Evolutionary conservation across 2,888 invertebrate species (phyloP).

Genomic region (Neria commutata): DNA sequence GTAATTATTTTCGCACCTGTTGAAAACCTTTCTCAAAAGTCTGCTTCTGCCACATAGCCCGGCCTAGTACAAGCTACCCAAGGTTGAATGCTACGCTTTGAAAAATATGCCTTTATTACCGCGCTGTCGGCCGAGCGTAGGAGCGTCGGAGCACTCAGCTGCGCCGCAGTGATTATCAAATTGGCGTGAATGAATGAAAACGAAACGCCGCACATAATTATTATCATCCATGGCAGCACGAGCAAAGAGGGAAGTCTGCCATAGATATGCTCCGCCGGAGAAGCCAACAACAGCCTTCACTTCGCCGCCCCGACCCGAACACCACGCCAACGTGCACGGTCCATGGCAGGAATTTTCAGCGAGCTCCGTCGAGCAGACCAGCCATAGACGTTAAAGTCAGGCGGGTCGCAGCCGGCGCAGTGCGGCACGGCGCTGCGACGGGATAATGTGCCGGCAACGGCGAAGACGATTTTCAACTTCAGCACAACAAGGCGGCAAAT

Average conservation of each 20-base stretch:
- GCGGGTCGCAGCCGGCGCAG: not conserved
- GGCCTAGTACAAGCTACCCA: no score
- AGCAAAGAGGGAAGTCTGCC: not conserved
- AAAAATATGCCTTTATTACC: no score
- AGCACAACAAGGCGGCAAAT: no score
- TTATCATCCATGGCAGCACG: slow-evolving; percentile 32
- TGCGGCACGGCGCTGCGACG: not conserved
- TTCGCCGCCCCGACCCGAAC: not conserved
- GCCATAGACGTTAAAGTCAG: slow-evolving; percentile 49
- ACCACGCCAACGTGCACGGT: not conserved
- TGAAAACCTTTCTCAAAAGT: no score
- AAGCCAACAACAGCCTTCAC: not conserved
- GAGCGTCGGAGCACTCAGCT: not conserved
- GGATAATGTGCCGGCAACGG: slow-evolving; percentile 1
- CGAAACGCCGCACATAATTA: slow-evolving; percentile 45
- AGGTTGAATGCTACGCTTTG: no score
- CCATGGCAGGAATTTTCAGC: slow-evolving; percentile 6
- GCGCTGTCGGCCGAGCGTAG: no score
- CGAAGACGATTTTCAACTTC: slow-evolving; percentile 10
- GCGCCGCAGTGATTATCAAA: slow-evolving; percentile 25
- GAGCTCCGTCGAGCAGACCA: slow-evolving; percentile 20
- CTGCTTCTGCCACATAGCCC: no score
- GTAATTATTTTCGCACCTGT: no score
- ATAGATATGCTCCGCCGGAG: no score
- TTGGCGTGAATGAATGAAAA: slow-evolving; percentile 34